A percentile compares a stretch with the other conserved stretches of the same genome.
phyloP scores from a whole-genome alignment of 2,113 vertebrate genomes.

The Apistogramma diplotaenia region DNA sequence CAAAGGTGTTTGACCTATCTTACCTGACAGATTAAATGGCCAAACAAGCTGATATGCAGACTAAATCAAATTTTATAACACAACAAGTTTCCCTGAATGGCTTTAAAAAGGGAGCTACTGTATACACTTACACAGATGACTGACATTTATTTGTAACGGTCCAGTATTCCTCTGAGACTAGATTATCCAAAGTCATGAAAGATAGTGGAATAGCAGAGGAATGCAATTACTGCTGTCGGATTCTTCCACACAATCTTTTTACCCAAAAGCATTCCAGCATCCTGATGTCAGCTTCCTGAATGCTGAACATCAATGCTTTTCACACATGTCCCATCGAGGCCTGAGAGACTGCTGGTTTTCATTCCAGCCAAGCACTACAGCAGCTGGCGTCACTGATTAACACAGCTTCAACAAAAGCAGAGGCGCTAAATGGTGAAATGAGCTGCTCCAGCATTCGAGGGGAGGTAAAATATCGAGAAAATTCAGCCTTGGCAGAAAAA shows the following conservation, averaged over 20 bases:
- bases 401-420: slow-evolving; percentile 18
- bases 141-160: slow-evolving; percentile 33
- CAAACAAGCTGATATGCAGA: not conserved
- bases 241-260: not conserved
- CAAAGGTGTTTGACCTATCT: not conserved
- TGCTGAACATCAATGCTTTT: slow-evolving; percentile 36
- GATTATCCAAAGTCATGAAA: slow-evolving; percentile 23
- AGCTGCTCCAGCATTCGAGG: slow-evolving; percentile 6
- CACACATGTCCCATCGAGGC: not conserved
- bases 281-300: slow-evolving; percentile 21
- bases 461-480: not conserved
- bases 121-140: slow-evolving; percentile 33
- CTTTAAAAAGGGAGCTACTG: not conserved
- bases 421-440: slow-evolving; percentile 23
- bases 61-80: not conserved
- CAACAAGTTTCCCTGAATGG: not conserved
- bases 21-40: not conserved
- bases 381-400: slow-evolving; percentile 51
- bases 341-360: slow-evolving; percentile 18
- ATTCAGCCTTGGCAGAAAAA: not conserved
- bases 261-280: slow-evolving; percentile 6
- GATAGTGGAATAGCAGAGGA: not conserved
- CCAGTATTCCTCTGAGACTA: not conserved
- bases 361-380: slow-evolving; percentile 25
- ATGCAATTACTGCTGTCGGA: slow-evolving; percentile 29